These are phyloP conservation scores for Alosa sapidissima DNA, from an alignment of 2,797 vertebrate genomes.

Conservation along the genomic window DNA sequence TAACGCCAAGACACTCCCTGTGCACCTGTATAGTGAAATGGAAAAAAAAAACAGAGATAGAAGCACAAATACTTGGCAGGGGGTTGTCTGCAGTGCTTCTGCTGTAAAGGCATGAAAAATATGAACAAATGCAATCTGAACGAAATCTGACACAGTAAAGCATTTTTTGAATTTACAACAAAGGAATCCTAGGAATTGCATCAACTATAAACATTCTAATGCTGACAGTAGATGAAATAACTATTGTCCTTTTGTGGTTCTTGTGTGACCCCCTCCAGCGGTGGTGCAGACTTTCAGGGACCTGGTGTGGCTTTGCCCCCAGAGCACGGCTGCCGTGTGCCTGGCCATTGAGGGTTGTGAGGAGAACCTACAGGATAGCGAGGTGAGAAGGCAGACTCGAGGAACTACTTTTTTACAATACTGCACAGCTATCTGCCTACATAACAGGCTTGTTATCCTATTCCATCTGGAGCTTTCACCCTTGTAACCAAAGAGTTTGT, in stretches of 20 bases:
- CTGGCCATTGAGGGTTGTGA: constrained; percentile 83
- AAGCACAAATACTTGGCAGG: too few relatives aligned
- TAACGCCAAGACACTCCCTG: too few relatives aligned
- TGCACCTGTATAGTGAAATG: too few relatives aligned
- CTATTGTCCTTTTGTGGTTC: neutral
- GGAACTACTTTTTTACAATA: too few relatives aligned
- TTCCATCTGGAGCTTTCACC: neutral
- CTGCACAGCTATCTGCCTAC: neutral
- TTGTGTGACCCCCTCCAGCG: constrained; percentile 62
- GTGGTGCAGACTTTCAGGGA: constrained; percentile 91
- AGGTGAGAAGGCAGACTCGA: constrained; percentile 81
- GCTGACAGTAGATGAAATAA: too few relatives aligned
- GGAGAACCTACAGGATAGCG: constrained; percentile 84
- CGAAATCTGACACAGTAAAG: neutral
- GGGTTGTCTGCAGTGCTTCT: too few relatives aligned
- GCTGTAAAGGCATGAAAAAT: too few relatives aligned
- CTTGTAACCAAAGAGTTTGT: neutral
- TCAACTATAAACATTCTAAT: too few relatives aligned
- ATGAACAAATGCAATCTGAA: too few relatives aligned
- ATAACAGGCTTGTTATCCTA: neutral
- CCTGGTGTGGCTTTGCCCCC: constrained; percentile 92
- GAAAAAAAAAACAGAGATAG: too few relatives aligned
- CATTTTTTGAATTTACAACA: neutral
- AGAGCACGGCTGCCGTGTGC: constrained; percentile 83
- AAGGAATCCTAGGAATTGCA: neutral